Percentiles rank a stretch among this genome's conserved stretches.
phyloP scores from a whole-genome alignment of 1,140 invertebrate genomes.

The Brachionus paranguensis region DNA sequence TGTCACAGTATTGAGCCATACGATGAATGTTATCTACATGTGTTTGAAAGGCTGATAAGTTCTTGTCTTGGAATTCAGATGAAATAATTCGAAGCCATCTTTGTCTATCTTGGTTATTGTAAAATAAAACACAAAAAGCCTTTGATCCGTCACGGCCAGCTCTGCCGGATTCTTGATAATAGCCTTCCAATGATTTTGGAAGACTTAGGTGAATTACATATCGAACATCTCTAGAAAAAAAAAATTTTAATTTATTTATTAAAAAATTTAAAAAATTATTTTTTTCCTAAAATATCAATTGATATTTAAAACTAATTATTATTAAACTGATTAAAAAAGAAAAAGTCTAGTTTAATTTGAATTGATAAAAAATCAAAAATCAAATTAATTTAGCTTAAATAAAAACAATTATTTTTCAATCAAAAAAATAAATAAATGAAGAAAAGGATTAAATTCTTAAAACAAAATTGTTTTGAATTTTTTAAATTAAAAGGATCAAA shows the following conservation, averaged over 20 bases:
- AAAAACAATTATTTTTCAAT: too few species aligned
- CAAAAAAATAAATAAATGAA: too few species aligned
- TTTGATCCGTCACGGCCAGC: constrained; percentile 82
- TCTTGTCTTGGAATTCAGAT: constrained; percentile 45
- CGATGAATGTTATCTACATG: constrained; percentile 78
- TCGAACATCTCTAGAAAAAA: constrained; percentile 55
- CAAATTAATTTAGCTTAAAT: too few species aligned
- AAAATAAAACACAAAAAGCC: constrained; percentile 75
- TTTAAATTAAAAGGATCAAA: too few species aligned
- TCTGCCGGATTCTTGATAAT: constrained; percentile 94
- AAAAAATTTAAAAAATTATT: too few species aligned
- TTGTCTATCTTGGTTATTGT: constrained; percentile 68
- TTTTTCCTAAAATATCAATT: too few species aligned
- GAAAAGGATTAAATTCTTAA: too few species aligned
- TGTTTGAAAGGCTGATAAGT: constrained; percentile 63
- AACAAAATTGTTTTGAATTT: too few species aligned
- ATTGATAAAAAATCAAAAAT: too few species aligned
- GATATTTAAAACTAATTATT: too few species aligned
- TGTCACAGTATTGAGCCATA: constrained; percentile 86
- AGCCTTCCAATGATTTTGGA: constrained; percentile 91
- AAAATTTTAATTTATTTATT: constrained; percentile 43
- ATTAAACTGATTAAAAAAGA: too few species aligned
- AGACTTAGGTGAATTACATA: constrained; percentile 74
- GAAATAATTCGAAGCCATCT: constrained; percentile 7
- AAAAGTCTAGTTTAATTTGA: too few species aligned